phyloP scores from a whole-genome alignment of 1,140 invertebrate genomes.

The Solen grandis region DNA sequence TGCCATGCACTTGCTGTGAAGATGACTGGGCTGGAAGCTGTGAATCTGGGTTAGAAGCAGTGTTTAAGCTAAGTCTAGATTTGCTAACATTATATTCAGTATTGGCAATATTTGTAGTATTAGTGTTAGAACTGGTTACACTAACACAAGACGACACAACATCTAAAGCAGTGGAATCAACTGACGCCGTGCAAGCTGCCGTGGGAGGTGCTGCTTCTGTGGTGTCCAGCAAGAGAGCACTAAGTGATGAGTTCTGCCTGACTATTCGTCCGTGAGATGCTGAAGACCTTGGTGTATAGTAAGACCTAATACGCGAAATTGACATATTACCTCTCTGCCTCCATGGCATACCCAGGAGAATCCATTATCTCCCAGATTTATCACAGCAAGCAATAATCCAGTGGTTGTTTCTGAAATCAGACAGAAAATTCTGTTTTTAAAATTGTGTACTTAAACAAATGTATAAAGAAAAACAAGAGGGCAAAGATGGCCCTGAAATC shows the following conservation, averaged over 20 bases:
- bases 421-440: too few relatives aligned
- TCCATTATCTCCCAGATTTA: not conserved
- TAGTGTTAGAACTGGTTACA: slow-evolving; percentile 33
- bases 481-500: too few relatives aligned
- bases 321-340: slow-evolving; percentile 57
- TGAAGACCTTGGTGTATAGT: slow-evolving; percentile 42
- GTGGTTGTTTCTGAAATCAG: too few relatives aligned
- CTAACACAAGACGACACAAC: slow-evolving; percentile 48
- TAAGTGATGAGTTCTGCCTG: slow-evolving; percentile 42
- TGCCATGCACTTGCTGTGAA: too few relatives aligned
- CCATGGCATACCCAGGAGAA: slow-evolving; percentile 43
- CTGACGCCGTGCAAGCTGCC: slow-evolving; percentile 29
- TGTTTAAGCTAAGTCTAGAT: slow-evolving; percentile 30
- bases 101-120: slow-evolving; percentile 3
- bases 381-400: not conserved
- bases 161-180: slow-evolving; percentile 46
- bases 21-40: too few relatives aligned
- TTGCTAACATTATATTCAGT: slow-evolving; percentile 26
- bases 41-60: slow-evolving; percentile 30
- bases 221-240: slow-evolving; percentile 27
- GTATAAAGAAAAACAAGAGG: too few relatives aligned
- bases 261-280: slow-evolving; percentile 50
- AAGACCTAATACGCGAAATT: slow-evolving; percentile 34
- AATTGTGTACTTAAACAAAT: too few relatives aligned
- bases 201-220: not conserved